Evolutionary conservation across 2,888 invertebrate species (phyloP), one percentile per base, ranked within the genome.

Genomic region (Uloborus plumipes): DNA sequence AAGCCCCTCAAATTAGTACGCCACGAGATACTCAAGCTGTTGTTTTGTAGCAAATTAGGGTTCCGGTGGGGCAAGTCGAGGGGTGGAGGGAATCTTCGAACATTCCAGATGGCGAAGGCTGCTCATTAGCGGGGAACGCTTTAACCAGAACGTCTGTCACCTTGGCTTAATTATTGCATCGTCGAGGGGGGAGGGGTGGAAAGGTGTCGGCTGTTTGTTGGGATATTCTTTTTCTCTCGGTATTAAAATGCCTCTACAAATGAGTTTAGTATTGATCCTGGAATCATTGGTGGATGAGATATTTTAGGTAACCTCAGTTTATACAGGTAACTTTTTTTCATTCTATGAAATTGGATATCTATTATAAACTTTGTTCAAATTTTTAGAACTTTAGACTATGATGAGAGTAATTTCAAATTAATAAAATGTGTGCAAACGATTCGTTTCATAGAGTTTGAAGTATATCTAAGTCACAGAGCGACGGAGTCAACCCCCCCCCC

Each of bases 201-300:
- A 47, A 49, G 53, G 55, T 26, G 58, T 50, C 22, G 72, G 62
- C 20, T 26, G 26, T 53, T 55, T 26, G 65, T 71, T 67, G 65
- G 14, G 47, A 67, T 67, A 51, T 82, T 69, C 77, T 75, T 77
- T 83, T 75, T 69, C 77, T 58, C 50, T 39, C 13, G 61, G 77
- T 77, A 73, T 83, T 83, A 73, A 71, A 75, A 70, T 67, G 59
- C 65, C 59, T 58, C 67, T 67, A 72, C 77, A 83, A 83, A 83
- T 77, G 83, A 83, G 83, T 73, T 77, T 73, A 61, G 66, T 77
- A 83, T 83, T 77, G 83, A 83, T 83, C 83, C 22, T 16, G n/a
- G 73, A 64, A 47, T 64, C 39, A 39, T 39, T 39, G 7, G 39
- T 11, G 39, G 39, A 39, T 39, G 39, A 39, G 39, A 39, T 9